phyloP scores from a whole-genome alignment of 2,888 invertebrate genomes.

The Cataglyphis altisquamis region DNA sequence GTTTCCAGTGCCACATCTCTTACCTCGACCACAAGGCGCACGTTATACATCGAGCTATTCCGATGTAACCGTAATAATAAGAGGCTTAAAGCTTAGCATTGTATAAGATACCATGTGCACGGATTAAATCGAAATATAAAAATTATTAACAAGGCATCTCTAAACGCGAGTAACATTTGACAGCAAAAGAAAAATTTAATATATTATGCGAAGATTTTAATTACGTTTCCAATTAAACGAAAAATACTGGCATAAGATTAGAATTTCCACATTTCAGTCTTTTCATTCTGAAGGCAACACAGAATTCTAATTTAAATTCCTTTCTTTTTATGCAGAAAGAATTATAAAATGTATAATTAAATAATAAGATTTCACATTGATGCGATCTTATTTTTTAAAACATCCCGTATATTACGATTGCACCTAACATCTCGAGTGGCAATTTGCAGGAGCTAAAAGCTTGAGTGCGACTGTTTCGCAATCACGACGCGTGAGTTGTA shows the following conservation, averaged over 20 bases:
- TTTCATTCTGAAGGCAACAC: background rate
- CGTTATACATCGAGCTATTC: slow-evolving; percentile 36
- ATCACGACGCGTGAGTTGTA: slow-evolving; percentile 43
- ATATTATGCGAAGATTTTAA: background rate
- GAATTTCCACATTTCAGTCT: background rate
- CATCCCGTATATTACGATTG: background rate
- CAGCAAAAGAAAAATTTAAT: background rate
- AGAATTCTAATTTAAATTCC: background rate
- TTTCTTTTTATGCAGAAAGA: background rate
- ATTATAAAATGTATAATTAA: background rate
- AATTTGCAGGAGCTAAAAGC: slow-evolving; percentile 52
- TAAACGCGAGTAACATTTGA: background rate
- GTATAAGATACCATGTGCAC: background rate
- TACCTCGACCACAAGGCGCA: slow-evolving; percentile 39
- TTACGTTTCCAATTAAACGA: background rate
- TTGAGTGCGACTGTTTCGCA: slow-evolving; percentile 39
- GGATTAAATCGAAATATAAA: slow-evolving; percentile 4
- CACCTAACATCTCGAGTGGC: slow-evolving; percentile 6
- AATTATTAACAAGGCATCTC: background rate
- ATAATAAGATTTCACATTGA: background rate
- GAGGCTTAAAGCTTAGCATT: background rate
- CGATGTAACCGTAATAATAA: slow-evolving; percentile 13
- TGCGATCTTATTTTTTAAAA: slow-evolving; percentile 19
- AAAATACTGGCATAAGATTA: background rate
- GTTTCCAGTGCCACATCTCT: slow-evolving; percentile 59